Conservation (phyloP, 2,113 vertebrate genomes). For the Arothron firmamentum region DNA sequence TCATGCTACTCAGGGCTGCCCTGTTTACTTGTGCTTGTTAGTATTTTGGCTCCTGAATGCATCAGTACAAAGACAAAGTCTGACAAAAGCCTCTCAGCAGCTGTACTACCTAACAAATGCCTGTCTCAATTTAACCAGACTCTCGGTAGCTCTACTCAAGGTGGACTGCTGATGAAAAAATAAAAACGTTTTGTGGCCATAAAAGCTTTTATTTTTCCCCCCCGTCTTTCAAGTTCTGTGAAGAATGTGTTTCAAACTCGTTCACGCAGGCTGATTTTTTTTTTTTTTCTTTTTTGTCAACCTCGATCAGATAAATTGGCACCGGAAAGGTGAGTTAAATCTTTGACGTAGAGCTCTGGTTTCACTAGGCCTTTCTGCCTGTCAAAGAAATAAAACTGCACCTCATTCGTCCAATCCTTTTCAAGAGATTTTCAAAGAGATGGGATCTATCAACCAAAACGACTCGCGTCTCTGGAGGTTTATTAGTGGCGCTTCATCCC, state of each 20-base stretch:
- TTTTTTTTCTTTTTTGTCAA: too few species aligned
- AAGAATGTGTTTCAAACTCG: constrained; percentile 3
- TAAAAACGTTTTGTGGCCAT: constrained; percentile 42
- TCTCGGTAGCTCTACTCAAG: constrained; percentile 40
- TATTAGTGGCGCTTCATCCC: constrained; percentile 27
- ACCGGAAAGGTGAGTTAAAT: constrained; percentile 30
- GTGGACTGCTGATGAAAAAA: constrained; percentile 47
- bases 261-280: constrained; percentile 11
- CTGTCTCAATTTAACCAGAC: constrained; percentile 28
- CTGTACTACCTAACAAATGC: constrained; percentile 39
- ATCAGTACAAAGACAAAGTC: constrained; percentile 3
- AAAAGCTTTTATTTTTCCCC: constrained; percentile 7
- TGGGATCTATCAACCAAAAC: constrained; percentile 51
- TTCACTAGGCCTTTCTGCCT: constrained; percentile 44
- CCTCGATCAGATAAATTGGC: constrained; percentile 42
- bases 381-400: constrained; percentile 45
- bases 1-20: constrained; percentile 8
- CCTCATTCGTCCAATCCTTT: constrained; percentile 22
- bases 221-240: too few species aligned
- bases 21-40: constrained; percentile 8
- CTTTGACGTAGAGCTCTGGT: constrained; percentile 37
- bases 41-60: not conserved
- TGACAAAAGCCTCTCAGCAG: constrained; percentile 42
- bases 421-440: constrained; percentile 29
- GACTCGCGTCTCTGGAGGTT: constrained; percentile 17